Conservation (phyloP, 2,888 invertebrate species). For the Pristionchus fissidentatus region DNA sequence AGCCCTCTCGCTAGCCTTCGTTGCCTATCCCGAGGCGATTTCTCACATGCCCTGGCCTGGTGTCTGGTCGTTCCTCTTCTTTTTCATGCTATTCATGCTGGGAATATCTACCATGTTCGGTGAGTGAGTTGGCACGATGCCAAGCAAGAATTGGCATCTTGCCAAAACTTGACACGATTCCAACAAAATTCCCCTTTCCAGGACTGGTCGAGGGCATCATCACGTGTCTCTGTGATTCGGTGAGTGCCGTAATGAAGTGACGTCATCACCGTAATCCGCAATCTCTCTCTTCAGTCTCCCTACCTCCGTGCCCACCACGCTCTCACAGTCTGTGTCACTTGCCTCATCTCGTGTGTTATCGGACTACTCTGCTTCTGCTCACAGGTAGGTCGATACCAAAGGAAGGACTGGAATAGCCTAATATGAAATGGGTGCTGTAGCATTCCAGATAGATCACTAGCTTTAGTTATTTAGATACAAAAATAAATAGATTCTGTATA, state of each 20-base stretch:
- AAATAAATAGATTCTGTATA: no score
- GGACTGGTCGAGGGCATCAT: conserved; percentile 63
- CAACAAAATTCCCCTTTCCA: not conserved
- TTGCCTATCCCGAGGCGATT: conserved; percentile 74
- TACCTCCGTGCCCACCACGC: conserved; percentile 55
- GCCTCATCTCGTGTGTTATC: conserved; percentile 51
- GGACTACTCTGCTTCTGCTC: conserved; percentile 58
- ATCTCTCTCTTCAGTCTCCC: conserved; percentile 2
- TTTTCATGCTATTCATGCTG: conserved; percentile 73
- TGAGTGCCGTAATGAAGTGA: not conserved
- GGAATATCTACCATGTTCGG: conserved; percentile 58
- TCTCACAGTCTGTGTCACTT: conserved; percentile 55
- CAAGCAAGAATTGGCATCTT: no score
- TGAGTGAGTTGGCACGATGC: no score
- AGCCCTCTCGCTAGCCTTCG: conserved; percentile 76
- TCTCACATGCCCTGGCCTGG: conserved; percentile 67
- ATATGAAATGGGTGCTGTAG: no score
- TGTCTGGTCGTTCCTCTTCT: conserved; percentile 72
- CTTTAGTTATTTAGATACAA: not conserved
- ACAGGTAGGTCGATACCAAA: conserved; percentile 51
- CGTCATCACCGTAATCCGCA: conserved; percentile 53
- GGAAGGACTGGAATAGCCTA: no score
- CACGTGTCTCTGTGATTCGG: conserved; percentile 60
- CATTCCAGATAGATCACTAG: no score
- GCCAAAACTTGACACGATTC: not conserved